Conservation (phyloP, 92 coral and sea anemone genomes). For the Bergia puertoricense region DNA sequence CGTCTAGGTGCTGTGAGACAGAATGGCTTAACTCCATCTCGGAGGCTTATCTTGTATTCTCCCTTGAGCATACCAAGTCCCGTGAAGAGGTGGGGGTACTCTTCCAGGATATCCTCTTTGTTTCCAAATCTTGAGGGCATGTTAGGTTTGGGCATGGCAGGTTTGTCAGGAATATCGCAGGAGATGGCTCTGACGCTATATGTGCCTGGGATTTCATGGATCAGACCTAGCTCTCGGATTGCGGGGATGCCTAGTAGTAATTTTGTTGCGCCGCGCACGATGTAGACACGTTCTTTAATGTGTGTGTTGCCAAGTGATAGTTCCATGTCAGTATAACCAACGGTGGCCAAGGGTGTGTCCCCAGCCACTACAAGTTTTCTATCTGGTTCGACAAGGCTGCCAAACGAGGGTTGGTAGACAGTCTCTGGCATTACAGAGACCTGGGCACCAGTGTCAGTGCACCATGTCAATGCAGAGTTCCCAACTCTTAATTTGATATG, state of each 20-base stretch:
- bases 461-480: slow-evolving; percentile 43
- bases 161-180: neutral
- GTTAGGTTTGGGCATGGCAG: neutral
- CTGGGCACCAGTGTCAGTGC: slow-evolving; percentile 60
- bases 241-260: slow-evolving; percentile 59
- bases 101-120: no score
- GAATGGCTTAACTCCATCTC: no score
- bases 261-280: slow-evolving; percentile 44
- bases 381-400: slow-evolving; percentile 41
- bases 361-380: slow-evolving; percentile 62
- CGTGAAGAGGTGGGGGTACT: no score
- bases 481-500: slow-evolving; percentile 26
- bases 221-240: slow-evolving; percentile 33
- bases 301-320: slow-evolving; percentile 19
- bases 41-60: no score
- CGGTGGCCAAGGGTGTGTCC: slow-evolving; percentile 38
- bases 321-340: slow-evolving; percentile 41
- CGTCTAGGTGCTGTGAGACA: no score
- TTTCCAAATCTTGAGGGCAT: neutral
- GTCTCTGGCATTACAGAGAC: slow-evolving; percentile 62
- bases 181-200: slow-evolving; percentile 49
- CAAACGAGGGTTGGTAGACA: slow-evolving; percentile 37
- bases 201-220: slow-evolving; percentile 38
- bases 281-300: slow-evolving; percentile 50
- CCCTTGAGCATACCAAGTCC: no score